A percentile compares a stretch with the other conserved stretches of the same genome.
These are phyloP conservation scores for Ypsolopha scabrella DNA, from an alignment of 2,888 invertebrate genomes.

Conservation along the genomic window DNA sequence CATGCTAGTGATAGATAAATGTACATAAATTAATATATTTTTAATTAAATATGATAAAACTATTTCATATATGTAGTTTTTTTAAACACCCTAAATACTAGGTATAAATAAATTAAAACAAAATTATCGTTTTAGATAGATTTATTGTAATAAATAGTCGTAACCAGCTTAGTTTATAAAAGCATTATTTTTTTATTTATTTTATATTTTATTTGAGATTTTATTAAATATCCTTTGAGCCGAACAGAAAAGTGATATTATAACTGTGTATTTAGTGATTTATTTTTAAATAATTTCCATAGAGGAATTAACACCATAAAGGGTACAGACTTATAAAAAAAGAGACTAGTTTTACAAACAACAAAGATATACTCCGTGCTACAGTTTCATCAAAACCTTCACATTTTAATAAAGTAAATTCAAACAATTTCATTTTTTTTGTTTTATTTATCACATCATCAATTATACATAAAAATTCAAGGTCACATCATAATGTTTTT, in stretches of 20 bases:
- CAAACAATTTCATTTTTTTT: too few relatives aligned
- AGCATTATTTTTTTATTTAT: constrained; percentile 40
- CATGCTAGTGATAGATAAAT: too few relatives aligned
- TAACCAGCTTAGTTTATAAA: constrained; percentile 61
- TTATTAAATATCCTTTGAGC: constrained; percentile 25
- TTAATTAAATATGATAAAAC: not conserved
- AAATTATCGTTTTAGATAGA: constrained; percentile 39
- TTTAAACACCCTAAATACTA: not conserved
- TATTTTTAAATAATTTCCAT: not conserved
- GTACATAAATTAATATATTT: too few relatives aligned
- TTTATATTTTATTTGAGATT: constrained; percentile 13
- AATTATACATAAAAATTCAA: too few relatives aligned
- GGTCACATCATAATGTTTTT: too few relatives aligned
- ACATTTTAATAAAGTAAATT: not conserved
- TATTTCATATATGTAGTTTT: constrained; percentile 2
- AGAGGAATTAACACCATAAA: not conserved
- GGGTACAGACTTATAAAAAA: not conserved
- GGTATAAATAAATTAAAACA: constrained; percentile 29
- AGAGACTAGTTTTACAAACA: not conserved
- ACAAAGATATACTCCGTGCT: not conserved
- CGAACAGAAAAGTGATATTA: not conserved
- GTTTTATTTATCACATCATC: too few relatives aligned
- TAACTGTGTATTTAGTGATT: not conserved
- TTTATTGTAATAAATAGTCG: constrained; percentile 55
- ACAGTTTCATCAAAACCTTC: not conserved